Evolutionary conservation across 2,797 vertebrate species (phyloP), one percentile per base, ranked within the genome.

Genomic region (Ataeniobius toweri): DNA sequence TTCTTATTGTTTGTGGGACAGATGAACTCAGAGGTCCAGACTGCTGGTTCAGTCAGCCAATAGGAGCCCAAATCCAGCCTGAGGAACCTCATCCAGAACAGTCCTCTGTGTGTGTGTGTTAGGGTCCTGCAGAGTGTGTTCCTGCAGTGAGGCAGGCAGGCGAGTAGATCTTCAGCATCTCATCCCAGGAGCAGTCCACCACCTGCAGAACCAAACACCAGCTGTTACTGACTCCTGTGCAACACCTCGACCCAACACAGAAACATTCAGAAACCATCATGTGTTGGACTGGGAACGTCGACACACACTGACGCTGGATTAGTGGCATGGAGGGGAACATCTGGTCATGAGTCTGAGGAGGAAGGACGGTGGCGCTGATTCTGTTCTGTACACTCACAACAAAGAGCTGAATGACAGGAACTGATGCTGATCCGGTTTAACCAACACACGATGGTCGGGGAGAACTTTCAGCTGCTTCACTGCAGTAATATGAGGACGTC

Each of bases 161-260:
- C 13, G 93, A 94, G 91, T 98, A 99, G 89, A 97, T 95, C 94
- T 98, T 99, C 93, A 99, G 95, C 0, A 96, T 98, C 93, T 99
- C 98, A 0, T 99, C 98, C 98, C 98, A 99, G 80, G 98, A 96
- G 84, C 98, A 99, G 93, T 99, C 98, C 79, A 96, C 96, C 88
- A 99, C 96, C 98, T 99, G 94, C 24, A 72, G 86, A 13, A 90
- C 50, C 81, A 76, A 26, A 67, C 50, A 63, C 26, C 26, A 16
- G 41, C 48, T 26, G 67, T 78, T 7, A 67, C 46, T 22, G 16
- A 65, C 22, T 1, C 51, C 18, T 13, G 9, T 13, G 13, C 13
- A 51, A 51, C 50, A 14, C 50, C 13, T 16, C 50, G 50, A 53
- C 18, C 51, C 51, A 22, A 53, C 13, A 51, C 20, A 22, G 51